These are phyloP conservation scores for Ctenosaura bakeri DNA, from an alignment of 2,797 vertebrate species.

Conservation along the genomic window DNA sequence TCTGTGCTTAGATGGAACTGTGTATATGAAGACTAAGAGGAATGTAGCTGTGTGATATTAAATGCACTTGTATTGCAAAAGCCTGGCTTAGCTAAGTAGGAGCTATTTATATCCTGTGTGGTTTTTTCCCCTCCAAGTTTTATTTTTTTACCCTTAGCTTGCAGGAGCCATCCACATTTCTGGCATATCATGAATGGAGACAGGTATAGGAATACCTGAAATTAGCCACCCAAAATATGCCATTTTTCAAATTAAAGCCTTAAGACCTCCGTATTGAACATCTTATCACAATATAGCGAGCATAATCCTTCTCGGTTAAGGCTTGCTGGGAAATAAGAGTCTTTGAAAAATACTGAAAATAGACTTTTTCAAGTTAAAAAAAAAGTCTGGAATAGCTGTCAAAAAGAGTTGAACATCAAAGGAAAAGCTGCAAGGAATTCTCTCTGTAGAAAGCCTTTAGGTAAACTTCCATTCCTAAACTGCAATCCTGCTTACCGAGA, in stretches of 20 bases:
- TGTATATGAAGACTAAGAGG: not conserved
- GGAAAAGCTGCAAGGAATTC: constrained; percentile 21
- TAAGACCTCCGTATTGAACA: not conserved
- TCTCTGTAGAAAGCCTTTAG: not conserved
- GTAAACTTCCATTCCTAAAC: constrained; percentile 22
- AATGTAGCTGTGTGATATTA: not conserved
- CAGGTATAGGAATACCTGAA: constrained; percentile 31
- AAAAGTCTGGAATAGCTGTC: not conserved
- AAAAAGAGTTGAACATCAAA: not conserved
- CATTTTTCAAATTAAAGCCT: constrained; percentile 11
- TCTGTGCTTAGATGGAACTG: constrained; percentile 7
- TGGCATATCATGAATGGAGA: not conserved
- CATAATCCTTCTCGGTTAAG: constrained; percentile 32
- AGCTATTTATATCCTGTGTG: constrained; percentile 11
- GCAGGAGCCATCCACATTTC: not conserved
- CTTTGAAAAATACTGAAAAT: constrained; percentile 38
- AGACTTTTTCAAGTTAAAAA: constrained; percentile 6
- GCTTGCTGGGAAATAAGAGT: constrained; percentile 23
- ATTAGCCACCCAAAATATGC: constrained; percentile 25
- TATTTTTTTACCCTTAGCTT: constrained; percentile 3
- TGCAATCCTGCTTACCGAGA: not conserved
- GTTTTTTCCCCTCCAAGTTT: not conserved
- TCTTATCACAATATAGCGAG: not conserved
- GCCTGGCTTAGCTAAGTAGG: not conserved
- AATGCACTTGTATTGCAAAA: not conserved